Evolutionary conservation across 1,140 invertebrate genomes (phyloP), one percentile per base, ranked within the genome.

Genomic region (Camponotus floridanus): DNA sequence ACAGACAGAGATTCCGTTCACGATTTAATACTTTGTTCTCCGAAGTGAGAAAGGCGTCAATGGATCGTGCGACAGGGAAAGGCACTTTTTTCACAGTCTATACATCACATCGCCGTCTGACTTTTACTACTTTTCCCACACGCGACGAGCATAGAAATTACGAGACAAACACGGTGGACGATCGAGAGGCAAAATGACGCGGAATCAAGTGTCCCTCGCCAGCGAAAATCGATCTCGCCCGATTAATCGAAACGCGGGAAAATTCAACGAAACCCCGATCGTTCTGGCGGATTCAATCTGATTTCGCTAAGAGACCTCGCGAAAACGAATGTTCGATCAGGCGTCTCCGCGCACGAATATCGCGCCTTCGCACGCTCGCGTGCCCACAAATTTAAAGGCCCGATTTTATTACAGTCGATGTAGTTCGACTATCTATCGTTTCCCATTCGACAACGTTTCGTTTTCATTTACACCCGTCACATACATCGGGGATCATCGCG

Each of bases 21-120:
- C 67, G 79, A 81, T 81, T 71, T 61, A 61, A 73, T 67, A 71
- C 78, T 81, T 81, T 81, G 78, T 70, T 45, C 78, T 51, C 36
- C 64, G 51, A 39, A 15, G 51, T 39, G 48, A 81, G 21, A 71
- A 70, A 81, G 51, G 11, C 51, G 67, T 81, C 67, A 61, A 61
- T 61, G 61, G 39, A 81, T 71, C 78, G 55, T 51, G 74, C 13
- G 31, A 81, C 45, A 68, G 51, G 26, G 78, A 13, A 81, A 61
- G 39, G 21, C 11, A 21, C 67, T 81, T 71, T 81, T 81, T 59
- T 57, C 78, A 67, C 26, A 21, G 21, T 45, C 21, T 26, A 39
- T 21, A 26, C 78, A 15, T 81, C 65, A 59, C 78, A 39, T 67
- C 42, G 39, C 61, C 61, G 61, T 61, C 26, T 42, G 67, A 81